Evolutionary conservation across 1,140 invertebrate species (phyloP).

Genomic region (Calephelis virginiensis): DNA sequence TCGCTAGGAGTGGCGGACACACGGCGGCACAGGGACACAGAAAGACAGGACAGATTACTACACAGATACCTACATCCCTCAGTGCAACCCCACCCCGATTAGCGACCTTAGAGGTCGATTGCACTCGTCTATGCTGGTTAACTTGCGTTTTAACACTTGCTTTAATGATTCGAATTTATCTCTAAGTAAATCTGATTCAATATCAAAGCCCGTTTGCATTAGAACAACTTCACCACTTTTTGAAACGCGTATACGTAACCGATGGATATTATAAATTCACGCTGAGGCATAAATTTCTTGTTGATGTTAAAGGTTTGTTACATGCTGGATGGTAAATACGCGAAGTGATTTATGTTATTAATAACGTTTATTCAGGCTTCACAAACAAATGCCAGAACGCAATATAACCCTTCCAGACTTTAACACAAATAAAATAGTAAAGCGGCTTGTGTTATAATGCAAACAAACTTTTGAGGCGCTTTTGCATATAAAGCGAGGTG

Average conservation of each 20-base stretch:
- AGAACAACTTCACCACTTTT: slow-evolving; percentile 74
- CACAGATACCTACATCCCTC: slow-evolving; percentile 82
- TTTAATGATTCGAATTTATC: slow-evolving; percentile 67
- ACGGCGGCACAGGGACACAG: slow-evolving; percentile 84
- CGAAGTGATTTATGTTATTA: slow-evolving; percentile 48
- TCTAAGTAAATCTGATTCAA: slow-evolving; percentile 54
- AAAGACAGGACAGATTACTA: slow-evolving; percentile 86
- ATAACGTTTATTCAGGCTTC: slow-evolving; percentile 42
- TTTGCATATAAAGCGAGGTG: slow-evolving; percentile 79
- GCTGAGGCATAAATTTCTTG: slow-evolving; percentile 6
- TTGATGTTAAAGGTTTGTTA: slow-evolving; percentile 24
- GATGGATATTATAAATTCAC: slow-evolving; percentile 2
- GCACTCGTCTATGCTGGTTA: slow-evolving; percentile 73
- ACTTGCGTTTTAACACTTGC: slow-evolving; percentile 74
- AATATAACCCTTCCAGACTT: slow-evolving; percentile 77
- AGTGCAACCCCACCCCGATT: slow-evolving; percentile 75
- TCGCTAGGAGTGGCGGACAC: slow-evolving; percentile 89
- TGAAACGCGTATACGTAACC: slow-evolving; percentile 18
- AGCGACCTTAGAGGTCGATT: slow-evolving; percentile 62
- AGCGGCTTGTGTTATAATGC: slow-evolving; percentile 78
- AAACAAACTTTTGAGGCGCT: slow-evolving; percentile 78
- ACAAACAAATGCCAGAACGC: slow-evolving; percentile 76
- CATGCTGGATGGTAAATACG: slow-evolving; percentile 59
- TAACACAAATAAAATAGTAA: slow-evolving; percentile 77
- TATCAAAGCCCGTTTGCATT: slow-evolving; percentile 75